phyloP scores from a whole-genome alignment of 92 coral and sea anemone species.

The Epizoanthus stellaris region DNA sequence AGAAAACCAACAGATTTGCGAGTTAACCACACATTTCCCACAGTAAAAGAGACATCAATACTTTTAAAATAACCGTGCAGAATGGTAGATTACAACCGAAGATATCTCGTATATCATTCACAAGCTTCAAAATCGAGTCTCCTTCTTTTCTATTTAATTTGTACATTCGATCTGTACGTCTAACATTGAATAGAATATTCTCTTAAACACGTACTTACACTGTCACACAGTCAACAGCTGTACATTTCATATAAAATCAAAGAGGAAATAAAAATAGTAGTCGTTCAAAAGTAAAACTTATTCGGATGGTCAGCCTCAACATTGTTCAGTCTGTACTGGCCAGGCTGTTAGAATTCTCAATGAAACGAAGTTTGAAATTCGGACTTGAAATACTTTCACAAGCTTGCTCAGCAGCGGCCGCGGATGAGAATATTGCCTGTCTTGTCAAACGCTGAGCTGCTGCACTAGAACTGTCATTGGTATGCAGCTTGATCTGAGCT shows the following conservation, averaged over 20 bases:
- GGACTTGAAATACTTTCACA: constrained; percentile 66
- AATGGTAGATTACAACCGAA: too few relatives aligned
- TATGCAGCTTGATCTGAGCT: constrained; percentile 67
- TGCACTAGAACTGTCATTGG: constrained; percentile 12
- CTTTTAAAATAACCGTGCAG: too few relatives aligned
- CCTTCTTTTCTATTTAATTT: constrained; percentile 24
- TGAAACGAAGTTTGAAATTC: constrained; percentile 81
- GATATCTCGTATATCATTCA: too few relatives aligned
- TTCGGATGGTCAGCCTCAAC: constrained; percentile 11
- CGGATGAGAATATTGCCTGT: constrained; percentile 75
- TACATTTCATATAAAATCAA: constrained; percentile 34
- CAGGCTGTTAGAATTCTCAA: constrained; percentile 26
- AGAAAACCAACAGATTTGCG: too few relatives aligned
- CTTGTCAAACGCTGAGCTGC: constrained; percentile 38
- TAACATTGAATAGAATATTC: constrained; percentile 32
- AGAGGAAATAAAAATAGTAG: constrained; percentile 38
- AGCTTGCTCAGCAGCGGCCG: constrained; percentile 73
- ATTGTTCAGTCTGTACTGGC: constrained; percentile 20
- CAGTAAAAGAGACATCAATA: too few relatives aligned
- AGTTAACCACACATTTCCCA: too few relatives aligned
- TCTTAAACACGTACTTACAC: constrained; percentile 10
- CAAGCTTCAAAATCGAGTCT: too few relatives aligned
- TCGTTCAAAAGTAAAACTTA: constrained; percentile 31
- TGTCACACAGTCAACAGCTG: constrained; percentile 34
- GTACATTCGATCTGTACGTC: constrained; percentile 25